Percentiles rank a stretch among this genome's conserved stretches.
phyloP scores from a whole-genome alignment of 2,888 invertebrate genomes.

The Argyresthia goedartella region DNA sequence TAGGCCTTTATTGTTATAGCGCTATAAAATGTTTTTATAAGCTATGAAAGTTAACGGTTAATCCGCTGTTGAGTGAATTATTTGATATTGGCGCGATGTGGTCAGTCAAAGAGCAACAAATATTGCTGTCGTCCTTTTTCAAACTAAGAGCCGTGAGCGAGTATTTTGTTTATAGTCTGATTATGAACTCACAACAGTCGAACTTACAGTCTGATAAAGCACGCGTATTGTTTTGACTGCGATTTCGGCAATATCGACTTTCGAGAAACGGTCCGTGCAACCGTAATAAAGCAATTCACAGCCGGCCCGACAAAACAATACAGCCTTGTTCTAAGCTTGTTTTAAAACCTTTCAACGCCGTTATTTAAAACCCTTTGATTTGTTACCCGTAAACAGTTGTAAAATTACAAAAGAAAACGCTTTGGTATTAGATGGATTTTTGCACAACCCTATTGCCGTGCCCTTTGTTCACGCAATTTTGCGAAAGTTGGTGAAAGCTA shows the following conservation, averaged over 20 bases:
- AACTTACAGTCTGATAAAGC: constrained; percentile 24
- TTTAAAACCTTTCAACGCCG: constrained; percentile 67
- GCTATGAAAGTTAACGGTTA: constrained; percentile 34
- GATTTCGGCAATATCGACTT: constrained; percentile 60
- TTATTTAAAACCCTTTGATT: constrained; percentile 70
- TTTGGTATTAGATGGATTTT: constrained; percentile 16
- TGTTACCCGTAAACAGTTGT: constrained; percentile 64
- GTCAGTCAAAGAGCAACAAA: neutral
- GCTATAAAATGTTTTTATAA: constrained; percentile 50
- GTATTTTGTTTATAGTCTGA: no score
- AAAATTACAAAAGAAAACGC: constrained; percentile 47
- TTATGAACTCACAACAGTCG: neutral
- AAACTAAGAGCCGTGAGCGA: neutral
- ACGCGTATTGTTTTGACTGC: constrained; percentile 61
- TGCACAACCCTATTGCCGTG: constrained; percentile 62
- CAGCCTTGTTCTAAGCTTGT: constrained; percentile 57
- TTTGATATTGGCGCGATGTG: constrained; percentile 22
- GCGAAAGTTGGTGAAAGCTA: constrained; percentile 42
- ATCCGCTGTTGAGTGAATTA: constrained; percentile 23
- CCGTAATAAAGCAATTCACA: constrained; percentile 68
- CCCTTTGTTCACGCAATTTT: constrained; percentile 39
- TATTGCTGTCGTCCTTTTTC: neutral
- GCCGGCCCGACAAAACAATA: constrained; percentile 63
- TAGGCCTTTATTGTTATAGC: constrained; percentile 58
- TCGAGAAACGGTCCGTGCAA: constrained; percentile 40